A percentile compares a stretch with the other conserved stretches of the same genome.
These are phyloP conservation scores for Crax fasciolata DNA, from an alignment of 2,797 vertebrate genomes.

Conservation along the genomic window DNA sequence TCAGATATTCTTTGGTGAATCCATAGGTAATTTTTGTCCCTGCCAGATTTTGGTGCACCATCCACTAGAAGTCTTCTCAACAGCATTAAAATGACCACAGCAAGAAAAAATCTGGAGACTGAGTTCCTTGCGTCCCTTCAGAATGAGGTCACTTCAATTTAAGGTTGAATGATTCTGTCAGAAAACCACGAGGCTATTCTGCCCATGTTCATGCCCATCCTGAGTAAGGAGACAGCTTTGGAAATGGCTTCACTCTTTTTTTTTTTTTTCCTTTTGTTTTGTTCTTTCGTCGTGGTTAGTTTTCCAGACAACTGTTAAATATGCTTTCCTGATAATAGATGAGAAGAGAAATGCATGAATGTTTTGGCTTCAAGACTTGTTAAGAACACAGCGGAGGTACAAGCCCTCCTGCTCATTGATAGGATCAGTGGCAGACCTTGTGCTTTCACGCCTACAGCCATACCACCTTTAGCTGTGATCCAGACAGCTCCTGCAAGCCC, in stretches of 20 bases:
- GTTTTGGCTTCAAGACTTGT: constrained; percentile 22
- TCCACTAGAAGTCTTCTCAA: not conserved
- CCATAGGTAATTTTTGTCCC: not conserved
- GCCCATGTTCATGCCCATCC: not conserved
- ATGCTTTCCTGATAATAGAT: not conserved
- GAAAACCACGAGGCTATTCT: not conserved
- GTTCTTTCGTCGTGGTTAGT: not conserved
- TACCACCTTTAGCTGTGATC: constrained; percentile 34
- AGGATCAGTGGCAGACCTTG: constrained; percentile 43
- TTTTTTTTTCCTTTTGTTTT: not conserved
- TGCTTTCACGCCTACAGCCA: constrained; percentile 34
- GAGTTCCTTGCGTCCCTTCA: not conserved
- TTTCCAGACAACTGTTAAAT: constrained; percentile 42
- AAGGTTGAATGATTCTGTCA: constrained; percentile 5
- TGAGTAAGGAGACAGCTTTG: not conserved
- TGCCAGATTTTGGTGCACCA: not conserved
- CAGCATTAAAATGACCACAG: not conserved
- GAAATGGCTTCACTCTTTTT: not conserved
- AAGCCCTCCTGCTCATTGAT: constrained; percentile 23
- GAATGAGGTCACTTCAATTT: constrained; percentile 1
- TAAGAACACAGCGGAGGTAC: not conserved
- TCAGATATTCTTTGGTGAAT: not conserved
- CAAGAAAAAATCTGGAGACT: not conserved
- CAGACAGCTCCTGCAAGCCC: constrained; percentile 36
- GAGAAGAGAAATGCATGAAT: constrained; percentile 14